Base-by-base conservation (phyloP, 2,113 vertebrate species). In the Heloderma charlesbogerti region DNA sequence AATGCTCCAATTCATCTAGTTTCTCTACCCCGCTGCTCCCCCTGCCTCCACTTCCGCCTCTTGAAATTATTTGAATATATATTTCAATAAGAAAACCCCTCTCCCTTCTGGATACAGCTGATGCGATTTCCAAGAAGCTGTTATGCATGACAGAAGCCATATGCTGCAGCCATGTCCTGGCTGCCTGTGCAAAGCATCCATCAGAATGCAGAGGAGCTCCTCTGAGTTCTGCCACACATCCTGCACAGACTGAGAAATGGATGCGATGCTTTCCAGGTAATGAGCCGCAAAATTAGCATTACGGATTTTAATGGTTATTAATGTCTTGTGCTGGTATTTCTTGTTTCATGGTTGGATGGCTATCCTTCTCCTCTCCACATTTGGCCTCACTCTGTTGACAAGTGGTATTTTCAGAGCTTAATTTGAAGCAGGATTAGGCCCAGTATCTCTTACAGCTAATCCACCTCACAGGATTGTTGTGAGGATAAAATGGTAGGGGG, bases 241-340 rank as follows among this genome's bases (percentile, higher is more conserved):
- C 63, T 92, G 27, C 15, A 0, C 90, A 89, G 69, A 89, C 87
- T 90, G 90, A 88, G 88, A 93, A 90, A 95, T 92, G 88, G 92
- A 77, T 88, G 40, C 89, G 92, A 88, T 91, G 74, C 63, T 40
- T 69, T 93, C 92, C 45, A 67, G 95, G 94, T 94, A 97, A 96
- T 96, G 95, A 96, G 94, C 96, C 89, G 63, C 95, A 95, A 97
- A 97, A 96, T 95, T 89, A 94, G 89, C 91, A 95, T 85, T 95
- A 82, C 91, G 77, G 78, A 45, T 95, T 97, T 97, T 97, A 96
- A 96, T 97, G 96, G 92, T 95, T 96, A 96, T 94, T 95, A 96
- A 95, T 95, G 92, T 67, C 86, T 90, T 88, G n/a, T 86, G 92
- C 87, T 90, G 87, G 79, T 83, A 89, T 88, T 84, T 95, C 89